phyloP scores from a whole-genome alignment of 2,797 vertebrate species.

The Garrulus glandarius region DNA sequence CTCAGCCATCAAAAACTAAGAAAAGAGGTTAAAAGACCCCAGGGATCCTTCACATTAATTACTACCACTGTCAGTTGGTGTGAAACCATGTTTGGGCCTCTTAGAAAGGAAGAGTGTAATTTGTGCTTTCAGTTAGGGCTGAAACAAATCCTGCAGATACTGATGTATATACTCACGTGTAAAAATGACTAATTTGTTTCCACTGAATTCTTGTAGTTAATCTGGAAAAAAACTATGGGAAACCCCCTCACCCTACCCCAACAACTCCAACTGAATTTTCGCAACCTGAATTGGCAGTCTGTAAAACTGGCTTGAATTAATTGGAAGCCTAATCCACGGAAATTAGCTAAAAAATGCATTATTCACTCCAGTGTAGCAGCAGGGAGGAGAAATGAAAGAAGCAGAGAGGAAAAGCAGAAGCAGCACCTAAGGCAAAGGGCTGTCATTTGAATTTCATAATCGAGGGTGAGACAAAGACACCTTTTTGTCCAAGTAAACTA shows the following conservation, averaged over 20 bases:
- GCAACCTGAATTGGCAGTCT: slow-evolving; percentile 32
- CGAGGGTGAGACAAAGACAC: slow-evolving; percentile 11
- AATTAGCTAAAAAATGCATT: slow-evolving; percentile 58
- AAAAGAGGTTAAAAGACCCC: slow-evolving; percentile 63
- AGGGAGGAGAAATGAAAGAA: slow-evolving; percentile 45
- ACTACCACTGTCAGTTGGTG: slow-evolving; percentile 45
- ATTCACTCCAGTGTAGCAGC: slow-evolving; percentile 54
- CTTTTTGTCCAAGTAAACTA: slow-evolving; percentile 43
- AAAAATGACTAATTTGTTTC: slow-evolving; percentile 14
- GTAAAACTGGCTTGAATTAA: slow-evolving; percentile 55
- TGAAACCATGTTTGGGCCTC: slow-evolving; percentile 25
- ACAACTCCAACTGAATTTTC: slow-evolving; percentile 18
- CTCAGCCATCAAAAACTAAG: slow-evolving; percentile 44
- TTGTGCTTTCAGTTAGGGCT: slow-evolving; percentile 8
- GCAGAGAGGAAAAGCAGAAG: slow-evolving; percentile 18
- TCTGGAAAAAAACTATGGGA: slow-evolving; percentile 2
- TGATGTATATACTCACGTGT: neutral
- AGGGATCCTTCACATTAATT: slow-evolving; percentile 53
- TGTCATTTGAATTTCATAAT: slow-evolving; percentile 56
- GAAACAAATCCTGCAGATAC: slow-evolving; percentile 8
- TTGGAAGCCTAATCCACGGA: slow-evolving; percentile 56
- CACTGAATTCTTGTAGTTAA: slow-evolving; percentile 3
- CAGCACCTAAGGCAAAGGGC: slow-evolving; percentile 34
- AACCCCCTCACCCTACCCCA: neutral
- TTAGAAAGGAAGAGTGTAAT: slow-evolving; percentile 28